Conservation (phyloP, 2,888 invertebrate genomes). For the Phalera bucephala region DNA sequence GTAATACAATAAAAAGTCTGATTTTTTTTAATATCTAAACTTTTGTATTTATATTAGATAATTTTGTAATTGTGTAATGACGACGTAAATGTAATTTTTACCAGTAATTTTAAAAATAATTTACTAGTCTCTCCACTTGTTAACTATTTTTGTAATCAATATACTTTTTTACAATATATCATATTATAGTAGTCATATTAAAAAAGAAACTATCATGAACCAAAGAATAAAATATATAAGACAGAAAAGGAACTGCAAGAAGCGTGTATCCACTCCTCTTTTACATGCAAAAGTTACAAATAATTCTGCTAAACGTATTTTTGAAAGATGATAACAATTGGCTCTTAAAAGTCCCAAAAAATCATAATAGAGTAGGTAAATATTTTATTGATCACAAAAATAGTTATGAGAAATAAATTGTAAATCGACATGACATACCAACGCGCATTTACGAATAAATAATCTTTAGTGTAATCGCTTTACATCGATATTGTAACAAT, state of each 20-base stretch:
- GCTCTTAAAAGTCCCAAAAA: no score
- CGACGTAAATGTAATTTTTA: constrained; percentile 11
- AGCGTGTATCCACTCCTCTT: no score
- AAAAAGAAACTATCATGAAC: no score
- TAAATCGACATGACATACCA: constrained; percentile 59
- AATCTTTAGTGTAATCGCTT: constrained; percentile 44
- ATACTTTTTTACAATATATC: not conserved
- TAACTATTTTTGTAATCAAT: constrained; percentile 5
- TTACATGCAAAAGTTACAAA: no score
- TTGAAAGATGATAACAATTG: no score
- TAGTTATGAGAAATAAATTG: constrained; percentile 32
- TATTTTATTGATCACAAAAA: constrained; percentile 38
- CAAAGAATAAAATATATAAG: no score
- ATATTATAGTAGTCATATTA: no score
- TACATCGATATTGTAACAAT: constrained; percentile 42
- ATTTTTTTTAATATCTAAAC: constrained; percentile 11
- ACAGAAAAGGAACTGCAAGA: no score
- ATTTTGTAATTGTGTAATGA: not conserved
- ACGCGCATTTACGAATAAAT: constrained; percentile 61
- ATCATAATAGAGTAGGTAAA: no score
- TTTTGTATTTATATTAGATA: constrained; percentile 1
- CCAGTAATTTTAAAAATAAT: constrained; percentile 31
- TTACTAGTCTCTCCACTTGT: constrained; percentile 37
- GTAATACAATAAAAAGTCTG: constrained; percentile 24
- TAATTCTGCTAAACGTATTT: no score